phyloP scores from a whole-genome alignment of 2,888 invertebrate genomes.

The Pheosia tremula region DNA sequence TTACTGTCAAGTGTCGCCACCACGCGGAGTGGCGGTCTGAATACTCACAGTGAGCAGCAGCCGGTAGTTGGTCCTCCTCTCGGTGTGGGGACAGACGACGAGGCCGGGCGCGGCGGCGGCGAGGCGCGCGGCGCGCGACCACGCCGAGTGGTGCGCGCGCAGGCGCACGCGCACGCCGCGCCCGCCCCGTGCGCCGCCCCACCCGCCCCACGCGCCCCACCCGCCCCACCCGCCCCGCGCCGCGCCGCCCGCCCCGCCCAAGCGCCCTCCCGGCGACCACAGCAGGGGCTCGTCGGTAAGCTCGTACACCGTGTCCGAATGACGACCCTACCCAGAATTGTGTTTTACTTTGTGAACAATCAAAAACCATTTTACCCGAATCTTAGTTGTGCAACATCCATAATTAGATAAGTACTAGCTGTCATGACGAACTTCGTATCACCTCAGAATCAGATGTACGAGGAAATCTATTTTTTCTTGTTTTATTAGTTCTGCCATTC shows the following conservation, averaged over 20 bases:
- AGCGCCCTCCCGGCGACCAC: conserved; percentile 68
- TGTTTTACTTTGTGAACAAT: too few relatives aligned
- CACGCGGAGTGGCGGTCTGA: too few relatives aligned
- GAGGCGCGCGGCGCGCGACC: conserved; percentile 83
- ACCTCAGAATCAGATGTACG: too few relatives aligned
- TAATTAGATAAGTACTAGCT: too few relatives aligned
- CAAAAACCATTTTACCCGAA: too few relatives aligned
- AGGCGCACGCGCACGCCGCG: conserved; percentile 47
- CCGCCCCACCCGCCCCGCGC: conserved; percentile 56
- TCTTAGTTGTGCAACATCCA: too few relatives aligned
- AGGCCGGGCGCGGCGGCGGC: conserved; percentile 91
- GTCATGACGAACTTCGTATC: too few relatives aligned
- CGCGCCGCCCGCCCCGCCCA: conserved; percentile 61
- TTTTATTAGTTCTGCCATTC: too few relatives aligned
- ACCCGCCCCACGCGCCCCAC: conserved; percentile 40
- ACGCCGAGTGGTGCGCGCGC: conserved; percentile 57
- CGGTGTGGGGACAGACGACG: conserved; percentile 88
- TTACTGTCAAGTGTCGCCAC: too few relatives aligned
- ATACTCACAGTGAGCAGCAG: conserved; percentile 86
- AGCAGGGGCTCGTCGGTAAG: conserved; percentile 87
- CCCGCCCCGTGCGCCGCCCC: conserved; percentile 49
- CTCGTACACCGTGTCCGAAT: conserved; percentile 85
- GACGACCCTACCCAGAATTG: conserved; percentile 78
- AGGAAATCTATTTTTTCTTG: too few relatives aligned
- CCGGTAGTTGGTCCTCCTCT: conserved; percentile 89